A percentile compares a stretch with the other conserved stretches of the same genome.
Conservation (phyloP, 2,113 vertebrate species). For the Barnardius zonarius region DNA sequence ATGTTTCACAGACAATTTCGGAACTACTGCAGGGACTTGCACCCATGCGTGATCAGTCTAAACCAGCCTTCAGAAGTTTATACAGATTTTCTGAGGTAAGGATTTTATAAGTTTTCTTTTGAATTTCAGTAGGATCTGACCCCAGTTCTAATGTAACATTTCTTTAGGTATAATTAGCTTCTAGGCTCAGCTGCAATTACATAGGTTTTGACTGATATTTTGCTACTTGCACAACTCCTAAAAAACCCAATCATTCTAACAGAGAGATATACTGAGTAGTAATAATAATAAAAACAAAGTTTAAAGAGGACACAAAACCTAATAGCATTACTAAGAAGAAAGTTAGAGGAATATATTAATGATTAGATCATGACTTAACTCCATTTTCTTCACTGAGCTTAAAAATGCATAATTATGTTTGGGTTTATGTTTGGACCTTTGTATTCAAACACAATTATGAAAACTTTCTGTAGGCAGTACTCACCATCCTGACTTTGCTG, state of each 20-base stretch:
- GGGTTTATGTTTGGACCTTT: background rate
- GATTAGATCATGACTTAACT: background rate
- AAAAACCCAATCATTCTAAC: background rate
- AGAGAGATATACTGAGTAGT: background rate
- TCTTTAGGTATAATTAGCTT: background rate
- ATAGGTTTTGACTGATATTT: background rate
- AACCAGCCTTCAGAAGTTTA: background rate
- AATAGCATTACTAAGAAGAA: background rate
- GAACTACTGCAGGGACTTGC: background rate
- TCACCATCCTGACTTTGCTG: background rate
- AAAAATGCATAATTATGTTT: background rate
- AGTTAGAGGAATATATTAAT: background rate
- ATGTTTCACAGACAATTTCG: background rate
- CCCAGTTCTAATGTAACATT: background rate
- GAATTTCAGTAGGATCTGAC: background rate
- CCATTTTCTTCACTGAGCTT: background rate
- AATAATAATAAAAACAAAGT: background rate
- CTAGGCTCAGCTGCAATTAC: background rate
- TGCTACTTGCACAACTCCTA: background rate
- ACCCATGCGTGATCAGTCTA: background rate
- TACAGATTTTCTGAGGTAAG: background rate
- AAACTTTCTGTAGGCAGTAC: background rate
- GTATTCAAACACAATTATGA: background rate
- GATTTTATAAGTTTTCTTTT: background rate
- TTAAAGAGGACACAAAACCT: background rate